phyloP scores from a whole-genome alignment of 2,113 vertebrate species.

The Lucifuga dentata region DNA sequence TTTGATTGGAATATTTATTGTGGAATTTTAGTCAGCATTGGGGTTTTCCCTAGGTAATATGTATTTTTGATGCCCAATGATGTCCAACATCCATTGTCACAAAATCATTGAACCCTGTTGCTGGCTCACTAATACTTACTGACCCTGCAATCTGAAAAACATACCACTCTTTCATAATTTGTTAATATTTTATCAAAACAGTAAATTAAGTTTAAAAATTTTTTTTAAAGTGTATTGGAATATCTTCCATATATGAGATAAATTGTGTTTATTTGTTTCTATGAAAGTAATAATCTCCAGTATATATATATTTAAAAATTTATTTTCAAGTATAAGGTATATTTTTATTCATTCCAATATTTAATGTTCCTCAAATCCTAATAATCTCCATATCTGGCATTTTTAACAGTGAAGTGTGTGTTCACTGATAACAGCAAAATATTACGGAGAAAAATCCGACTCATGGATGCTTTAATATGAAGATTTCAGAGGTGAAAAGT shows the following conservation, averaged over 20 bases:
- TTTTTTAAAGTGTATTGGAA: not conserved
- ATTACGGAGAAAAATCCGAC: conserved; percentile 38
- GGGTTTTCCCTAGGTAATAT: no score
- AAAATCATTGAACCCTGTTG: no score
- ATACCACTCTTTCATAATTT: not conserved
- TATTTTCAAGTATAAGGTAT: not conserved
- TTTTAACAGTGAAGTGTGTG: conserved; percentile 36
- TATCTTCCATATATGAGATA: not conserved
- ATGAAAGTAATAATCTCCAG: no score
- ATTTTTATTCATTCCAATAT: conserved; percentile 7
- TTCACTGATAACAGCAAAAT: conserved; percentile 39
- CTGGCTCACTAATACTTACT: no score
- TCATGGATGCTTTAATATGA: conserved; percentile 62
- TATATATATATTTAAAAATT: no score
- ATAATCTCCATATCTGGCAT: conserved; percentile 46
- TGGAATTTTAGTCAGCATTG: no score
- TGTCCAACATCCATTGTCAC: no score
- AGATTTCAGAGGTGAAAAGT: conserved; percentile 59
- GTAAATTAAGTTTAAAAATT: not conserved
- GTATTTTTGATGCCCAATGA: no score
- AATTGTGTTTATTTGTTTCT: no score
- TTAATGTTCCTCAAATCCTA: conserved; percentile 5
- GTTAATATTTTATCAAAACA: not conserved
- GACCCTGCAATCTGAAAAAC: no score
- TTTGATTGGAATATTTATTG: no score